Conservation (phyloP, 1,140 invertebrate genomes). For the Oreohelix idahoensis region DNA sequence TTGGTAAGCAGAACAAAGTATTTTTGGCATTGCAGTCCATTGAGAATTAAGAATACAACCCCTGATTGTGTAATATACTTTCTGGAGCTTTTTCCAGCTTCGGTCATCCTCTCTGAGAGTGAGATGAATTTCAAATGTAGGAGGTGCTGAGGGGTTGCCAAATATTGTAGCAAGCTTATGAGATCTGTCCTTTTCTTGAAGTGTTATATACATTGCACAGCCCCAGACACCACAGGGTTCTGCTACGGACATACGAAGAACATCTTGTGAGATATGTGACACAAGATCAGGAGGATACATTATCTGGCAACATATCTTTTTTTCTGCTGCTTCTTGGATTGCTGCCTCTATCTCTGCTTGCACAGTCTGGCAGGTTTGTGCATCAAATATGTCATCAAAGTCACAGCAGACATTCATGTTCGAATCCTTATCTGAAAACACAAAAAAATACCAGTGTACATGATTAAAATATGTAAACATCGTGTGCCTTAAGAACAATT, state of each 20-base stretch:
- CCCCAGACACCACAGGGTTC: conserved; percentile 36
- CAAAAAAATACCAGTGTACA: background rate
- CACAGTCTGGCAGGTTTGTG: background rate
- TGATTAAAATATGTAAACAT: too few relatives aligned
- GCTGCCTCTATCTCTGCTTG: conserved; percentile 31
- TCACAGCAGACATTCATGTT: conserved; percentile 27
- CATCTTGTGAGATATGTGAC: conserved; percentile 23
- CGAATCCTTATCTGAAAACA: conserved; percentile 17
- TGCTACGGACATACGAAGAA: conserved; percentile 33
- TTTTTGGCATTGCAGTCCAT: conserved; percentile 28
- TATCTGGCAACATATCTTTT: conserved; percentile 15
- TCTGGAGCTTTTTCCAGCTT: conserved; percentile 35
- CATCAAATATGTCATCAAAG: background rate
- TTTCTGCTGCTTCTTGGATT: conserved; percentile 13
- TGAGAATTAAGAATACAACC: conserved; percentile 27
- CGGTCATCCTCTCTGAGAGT: conserved; percentile 29
- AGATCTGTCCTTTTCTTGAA: conserved; percentile 29
- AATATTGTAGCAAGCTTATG: conserved; percentile 22
- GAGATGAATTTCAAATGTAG: conserved; percentile 38
- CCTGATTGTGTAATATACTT: conserved; percentile 30
- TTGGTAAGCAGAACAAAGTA: conserved; percentile 33
- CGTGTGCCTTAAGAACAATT: too few relatives aligned
- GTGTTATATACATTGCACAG: conserved; percentile 28
- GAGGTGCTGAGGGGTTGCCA: conserved; percentile 19
- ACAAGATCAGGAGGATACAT: conserved; percentile 22